Percentiles rank a stretch among this genome's conserved stretches.
Evolutionary conservation across 2,113 vertebrate genomes (phyloP).

Genomic region (Burhinus oedicnemus): DNA sequence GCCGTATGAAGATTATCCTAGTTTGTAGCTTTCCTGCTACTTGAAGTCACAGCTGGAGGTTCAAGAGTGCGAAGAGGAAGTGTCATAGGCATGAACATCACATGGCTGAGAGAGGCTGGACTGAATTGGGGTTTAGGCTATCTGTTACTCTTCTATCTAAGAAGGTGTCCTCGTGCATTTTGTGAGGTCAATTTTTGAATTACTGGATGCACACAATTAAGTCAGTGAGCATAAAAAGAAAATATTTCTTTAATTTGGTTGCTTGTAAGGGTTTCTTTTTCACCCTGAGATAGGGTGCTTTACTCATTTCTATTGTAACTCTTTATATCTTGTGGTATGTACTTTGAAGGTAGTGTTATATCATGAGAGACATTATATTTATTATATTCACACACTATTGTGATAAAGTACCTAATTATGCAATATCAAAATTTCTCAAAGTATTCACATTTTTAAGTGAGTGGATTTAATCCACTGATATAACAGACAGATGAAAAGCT

Average conservation of each 20-base stretch:
- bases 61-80: neutral
- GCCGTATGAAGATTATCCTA: neutral
- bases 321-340: neutral
- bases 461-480: neutral
- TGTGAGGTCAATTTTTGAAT: neutral
- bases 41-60: neutral
- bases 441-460: neutral
- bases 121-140: neutral
- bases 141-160: neutral
- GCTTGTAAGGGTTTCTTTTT: neutral
- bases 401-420: neutral
- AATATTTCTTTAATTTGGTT: neutral
- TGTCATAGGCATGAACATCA: rapidly evolving
- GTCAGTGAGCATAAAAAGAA: neutral
- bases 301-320: neutral
- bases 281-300: neutral
- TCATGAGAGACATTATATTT: neutral
- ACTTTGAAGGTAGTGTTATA: neutral
- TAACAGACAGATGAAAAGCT: neutral
- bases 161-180: neutral
- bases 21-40: neutral
- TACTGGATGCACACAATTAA: neutral
- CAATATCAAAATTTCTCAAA: neutral
- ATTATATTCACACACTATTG: neutral
- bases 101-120: rapidly evolving